phyloP scores from a whole-genome alignment of 2,888 invertebrate species.

The Auanema freiburgensis region DNA sequence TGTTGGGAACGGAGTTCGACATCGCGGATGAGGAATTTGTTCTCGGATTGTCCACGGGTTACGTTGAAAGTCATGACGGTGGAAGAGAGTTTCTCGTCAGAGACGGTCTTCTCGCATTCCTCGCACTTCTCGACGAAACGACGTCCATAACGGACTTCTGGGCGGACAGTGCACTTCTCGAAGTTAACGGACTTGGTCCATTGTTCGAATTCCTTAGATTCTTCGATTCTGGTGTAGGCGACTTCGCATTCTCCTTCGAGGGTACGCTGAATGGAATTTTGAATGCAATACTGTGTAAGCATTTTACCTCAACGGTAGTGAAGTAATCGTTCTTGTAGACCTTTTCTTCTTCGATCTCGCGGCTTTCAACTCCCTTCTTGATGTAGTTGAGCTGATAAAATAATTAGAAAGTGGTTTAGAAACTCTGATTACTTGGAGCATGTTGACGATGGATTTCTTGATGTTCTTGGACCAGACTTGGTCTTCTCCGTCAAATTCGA shows the following conservation, averaged over 20 bases:
- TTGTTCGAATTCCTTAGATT: too few relatives aligned
- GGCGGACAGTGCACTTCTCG: slow-evolving; percentile 63
- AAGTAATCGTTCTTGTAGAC: slow-evolving; percentile 25
- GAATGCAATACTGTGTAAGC: too few relatives aligned
- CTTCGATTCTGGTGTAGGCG: too few relatives aligned
- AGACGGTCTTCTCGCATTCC: too few relatives aligned
- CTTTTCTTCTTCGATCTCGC: slow-evolving; percentile 16
- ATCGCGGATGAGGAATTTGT: too few relatives aligned
- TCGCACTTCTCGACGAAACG: slow-evolving; percentile 21
- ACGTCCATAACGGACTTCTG: slow-evolving; percentile 39
- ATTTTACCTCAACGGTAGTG: slow-evolving; percentile 28
- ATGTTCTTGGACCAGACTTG: slow-evolving; percentile 58
- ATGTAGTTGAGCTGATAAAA: slow-evolving; percentile 8
- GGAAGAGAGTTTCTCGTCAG: too few relatives aligned
- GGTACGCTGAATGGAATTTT: slow-evolving; percentile 37
- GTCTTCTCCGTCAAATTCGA: too few relatives aligned
- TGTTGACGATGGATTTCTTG: slow-evolving; percentile 59
- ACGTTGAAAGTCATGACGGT: too few relatives aligned
- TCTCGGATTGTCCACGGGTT: too few relatives aligned
- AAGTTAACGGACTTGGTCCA: slow-evolving; percentile 66
- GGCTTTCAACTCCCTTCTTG: too few relatives aligned
- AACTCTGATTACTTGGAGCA: slow-evolving; percentile 47
- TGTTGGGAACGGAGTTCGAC: too few relatives aligned
- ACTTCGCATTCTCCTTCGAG: slow-evolving; percentile 58
- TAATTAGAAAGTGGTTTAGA: slow-evolving; percentile 2